These are phyloP conservation scores for Grapholita molesta DNA, from an alignment of 1,140 invertebrate species.

Conservation along the genomic window DNA sequence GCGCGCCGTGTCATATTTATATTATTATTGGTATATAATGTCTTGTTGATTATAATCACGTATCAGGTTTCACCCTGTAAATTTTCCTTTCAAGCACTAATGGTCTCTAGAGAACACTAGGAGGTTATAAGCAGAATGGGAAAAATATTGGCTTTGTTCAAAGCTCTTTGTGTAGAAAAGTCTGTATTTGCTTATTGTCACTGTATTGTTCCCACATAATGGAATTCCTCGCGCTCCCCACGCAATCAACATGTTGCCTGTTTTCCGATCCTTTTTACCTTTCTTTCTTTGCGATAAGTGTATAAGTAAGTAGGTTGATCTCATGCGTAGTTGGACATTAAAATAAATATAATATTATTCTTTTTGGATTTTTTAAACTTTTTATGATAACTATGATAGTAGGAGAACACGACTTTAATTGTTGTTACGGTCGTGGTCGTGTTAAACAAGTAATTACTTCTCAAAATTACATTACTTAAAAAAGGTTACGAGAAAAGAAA, in stretches of 20 bases:
- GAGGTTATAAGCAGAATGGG: background rate
- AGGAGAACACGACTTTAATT: too few relatives aligned
- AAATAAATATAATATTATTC: too few relatives aligned
- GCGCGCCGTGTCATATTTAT: too few relatives aligned
- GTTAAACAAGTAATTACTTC: too few relatives aligned
- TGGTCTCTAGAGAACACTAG: background rate
- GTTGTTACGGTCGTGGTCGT: too few relatives aligned
- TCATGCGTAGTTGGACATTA: background rate
- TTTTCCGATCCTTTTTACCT: background rate
- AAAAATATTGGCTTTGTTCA: slow-evolving; percentile 12
- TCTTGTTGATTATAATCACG: too few relatives aligned
- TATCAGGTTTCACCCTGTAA: background rate
- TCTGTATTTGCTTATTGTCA: slow-evolving; percentile 3
- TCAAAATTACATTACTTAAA: too few relatives aligned
- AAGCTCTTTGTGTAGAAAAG: background rate
- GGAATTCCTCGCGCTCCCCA: background rate
- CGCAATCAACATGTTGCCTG: slow-evolving; percentile 4
- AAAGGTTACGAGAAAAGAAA: too few relatives aligned
- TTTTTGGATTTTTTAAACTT: too few relatives aligned
- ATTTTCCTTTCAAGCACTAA: background rate
- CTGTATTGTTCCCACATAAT: slow-evolving; percentile 3
- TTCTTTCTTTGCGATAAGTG: background rate
- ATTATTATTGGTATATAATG: too few relatives aligned
- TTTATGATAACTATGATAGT: too few relatives aligned
- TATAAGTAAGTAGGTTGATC: too few relatives aligned